phyloP scores from a whole-genome alignment of 2,113 vertebrate species.

The Vulpes lagopus region DNA sequence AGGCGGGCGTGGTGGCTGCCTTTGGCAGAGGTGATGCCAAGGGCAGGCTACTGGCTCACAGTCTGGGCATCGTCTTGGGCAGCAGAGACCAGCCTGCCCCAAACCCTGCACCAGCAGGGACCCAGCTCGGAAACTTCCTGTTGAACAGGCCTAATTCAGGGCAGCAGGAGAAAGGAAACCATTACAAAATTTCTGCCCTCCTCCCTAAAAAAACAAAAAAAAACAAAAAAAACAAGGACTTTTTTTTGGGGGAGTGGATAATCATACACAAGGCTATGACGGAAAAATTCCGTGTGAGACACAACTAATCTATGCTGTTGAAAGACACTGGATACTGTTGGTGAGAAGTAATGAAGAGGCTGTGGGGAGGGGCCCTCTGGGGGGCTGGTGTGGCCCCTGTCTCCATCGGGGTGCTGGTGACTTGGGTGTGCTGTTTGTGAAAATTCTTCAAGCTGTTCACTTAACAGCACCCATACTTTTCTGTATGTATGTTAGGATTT shows the following conservation, averaged over 20 bases:
- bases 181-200: conserved; percentile 49
- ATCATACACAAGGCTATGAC: not conserved
- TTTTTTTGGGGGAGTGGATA: not conserved
- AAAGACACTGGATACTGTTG: not conserved
- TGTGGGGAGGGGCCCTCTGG: not conserved
- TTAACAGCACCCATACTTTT: not conserved
- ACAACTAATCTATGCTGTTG: not conserved
- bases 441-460: not conserved
- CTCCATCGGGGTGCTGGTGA: not conserved
- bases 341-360: not conserved
- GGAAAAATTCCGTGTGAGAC: not conserved
- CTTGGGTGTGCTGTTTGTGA: not conserved
- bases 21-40: conserved; percentile 81
- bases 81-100: conserved; percentile 33
- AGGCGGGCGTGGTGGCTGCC: conserved; percentile 77
- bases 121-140: conserved; percentile 24
- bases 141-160: conserved; percentile 28
- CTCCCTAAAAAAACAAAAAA: not conserved
- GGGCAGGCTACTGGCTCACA: conserved; percentile 84
- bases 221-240: not conserved
- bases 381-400: not conserved
- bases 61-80: conserved; percentile 47
- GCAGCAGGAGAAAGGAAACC: conserved; percentile 59
- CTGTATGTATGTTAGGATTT: conserved; percentile 16
- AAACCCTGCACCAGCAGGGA: not conserved